Percentiles rank a stretch among this genome's conserved stretches.
These are phyloP conservation scores for Oikopleura vanhoeffeni DNA, from an alignment of 23 tunicate species.

Conservation along the genomic window DNA sequence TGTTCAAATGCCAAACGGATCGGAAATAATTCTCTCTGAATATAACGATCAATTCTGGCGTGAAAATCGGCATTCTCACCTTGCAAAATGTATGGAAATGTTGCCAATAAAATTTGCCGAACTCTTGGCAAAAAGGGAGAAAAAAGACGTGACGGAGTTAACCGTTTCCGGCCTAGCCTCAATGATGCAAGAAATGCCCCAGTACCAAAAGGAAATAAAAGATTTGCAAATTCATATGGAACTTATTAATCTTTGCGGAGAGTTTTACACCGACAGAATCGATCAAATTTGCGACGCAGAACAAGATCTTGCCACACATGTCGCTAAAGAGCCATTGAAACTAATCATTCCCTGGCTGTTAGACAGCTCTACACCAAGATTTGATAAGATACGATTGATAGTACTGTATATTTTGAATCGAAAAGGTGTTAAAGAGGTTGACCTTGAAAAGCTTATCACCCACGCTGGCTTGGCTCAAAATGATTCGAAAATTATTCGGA, in stretches of 20 bases:
- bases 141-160: neutral
- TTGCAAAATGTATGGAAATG: conserved; percentile 25
- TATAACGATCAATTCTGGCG: conserved; percentile 64
- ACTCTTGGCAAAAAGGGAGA: neutral
- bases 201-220: conserved; percentile 82
- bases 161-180: neutral
- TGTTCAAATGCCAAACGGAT: conserved; percentile 16
- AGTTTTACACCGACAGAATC: conserved; percentile 50
- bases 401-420: conserved; percentile 35
- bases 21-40: conserved; percentile 82
- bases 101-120: neutral
- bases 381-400: conserved; percentile 63
- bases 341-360: conserved; percentile 48
- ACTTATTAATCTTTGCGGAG: conserved; percentile 83
- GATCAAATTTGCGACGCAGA: conserved; percentile 85
- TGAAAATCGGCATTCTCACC: conserved; percentile 59
- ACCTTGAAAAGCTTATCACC: neutral
- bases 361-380: conserved; percentile 25
- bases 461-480: neutral
- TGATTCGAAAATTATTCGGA: neutral
- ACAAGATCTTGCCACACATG: conserved; percentile 81
- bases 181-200: conserved; percentile 88
- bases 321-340: conserved; percentile 67
- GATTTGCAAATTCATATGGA: conserved; percentile 34
- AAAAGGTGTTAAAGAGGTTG: neutral